Evolutionary conservation across 2,797 vertebrate genomes (phyloP), one percentile per base, ranked within the genome.

Genomic region (Coccyzus lansbergi): DNA sequence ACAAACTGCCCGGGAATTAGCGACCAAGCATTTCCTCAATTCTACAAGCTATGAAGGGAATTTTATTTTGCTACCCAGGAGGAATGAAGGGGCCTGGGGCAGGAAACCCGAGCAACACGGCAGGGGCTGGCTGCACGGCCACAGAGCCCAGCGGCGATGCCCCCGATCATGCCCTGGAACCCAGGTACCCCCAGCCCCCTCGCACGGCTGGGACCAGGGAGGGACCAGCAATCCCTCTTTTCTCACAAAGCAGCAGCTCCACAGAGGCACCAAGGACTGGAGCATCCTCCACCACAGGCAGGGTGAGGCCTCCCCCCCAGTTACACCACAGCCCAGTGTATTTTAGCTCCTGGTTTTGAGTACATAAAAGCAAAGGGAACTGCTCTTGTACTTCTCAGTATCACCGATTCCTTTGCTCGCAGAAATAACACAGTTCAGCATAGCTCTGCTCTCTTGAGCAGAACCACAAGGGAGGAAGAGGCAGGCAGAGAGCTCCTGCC

Each of bases 21-120:
- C 63, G 86, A 86, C 63, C 88, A 94, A 96, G 58, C 96, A 95
- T 96, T 96, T 95, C 93, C 96, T 94, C 95, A 94, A 95, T 96
- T 87, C 86, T 59, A 34, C 48, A 29, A 0, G 48, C 96, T 96
- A 95, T 94, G 96, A 95, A 33, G 96, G 52, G 88, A 95, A 95
- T 95, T 95, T 94, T 71, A 79, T 94, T 96, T 86, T 88, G 74
- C 77, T 92, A 3, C 40, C 51, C 13, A 6, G 69, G 58, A 83
- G 82, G 92, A 95, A 90, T 90, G 93, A 69, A 93, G 77, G 62
- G 0, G 31, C 6, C 0, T 11, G 53, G 71, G 25, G 0, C 1
- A 56, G 70, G 71, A 88, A 93, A 76, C 17, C 33, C 44, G 52
- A 16, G 77, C 31, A 8, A 6, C 22, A 22, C 15, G 33, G 11